Evolutionary conservation across 2,888 invertebrate genomes (phyloP).

Genomic region (Gastracanthus pulcherrimus): DNA sequence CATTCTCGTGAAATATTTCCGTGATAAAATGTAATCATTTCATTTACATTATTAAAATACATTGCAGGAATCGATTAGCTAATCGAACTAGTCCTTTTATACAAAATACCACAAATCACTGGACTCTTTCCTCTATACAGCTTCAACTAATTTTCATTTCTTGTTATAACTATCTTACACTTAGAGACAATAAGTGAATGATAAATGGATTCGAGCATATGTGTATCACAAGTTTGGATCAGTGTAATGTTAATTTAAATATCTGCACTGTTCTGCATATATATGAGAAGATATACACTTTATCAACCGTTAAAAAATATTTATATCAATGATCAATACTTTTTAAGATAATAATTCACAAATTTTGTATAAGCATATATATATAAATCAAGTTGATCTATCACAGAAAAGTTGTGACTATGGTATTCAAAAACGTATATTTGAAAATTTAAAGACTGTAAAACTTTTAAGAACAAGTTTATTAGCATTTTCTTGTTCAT

Average conservation of each 20-base stretch:
- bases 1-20: constrained; percentile 28
- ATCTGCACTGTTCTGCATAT: constrained; percentile 51
- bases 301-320: neutral
- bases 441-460: no score
- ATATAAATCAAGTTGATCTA: neutral
- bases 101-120: constrained; percentile 64
- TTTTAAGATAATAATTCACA: neutral
- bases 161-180: constrained; percentile 57
- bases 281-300: constrained; percentile 16
- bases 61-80: constrained; percentile 57
- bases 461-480: no score
- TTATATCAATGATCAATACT: neutral
- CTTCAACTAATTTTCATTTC: constrained; percentile 55
- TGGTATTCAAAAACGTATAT: neutral
- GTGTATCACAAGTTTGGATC: constrained; percentile 69
- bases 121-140: constrained; percentile 58
- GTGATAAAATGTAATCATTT: constrained; percentile 20
- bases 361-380: neutral
- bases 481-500: no score
- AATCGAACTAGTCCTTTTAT: constrained; percentile 61
- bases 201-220: constrained; percentile 61
- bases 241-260: constrained; percentile 63
- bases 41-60: constrained; percentile 47
- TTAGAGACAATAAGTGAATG: constrained; percentile 62
- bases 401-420: neutral